A percentile compares a stretch with the other conserved stretches of the same genome.
Evolutionary conservation across 2,888 invertebrate species (phyloP).

Genomic region (Rapana venosa): DNA sequence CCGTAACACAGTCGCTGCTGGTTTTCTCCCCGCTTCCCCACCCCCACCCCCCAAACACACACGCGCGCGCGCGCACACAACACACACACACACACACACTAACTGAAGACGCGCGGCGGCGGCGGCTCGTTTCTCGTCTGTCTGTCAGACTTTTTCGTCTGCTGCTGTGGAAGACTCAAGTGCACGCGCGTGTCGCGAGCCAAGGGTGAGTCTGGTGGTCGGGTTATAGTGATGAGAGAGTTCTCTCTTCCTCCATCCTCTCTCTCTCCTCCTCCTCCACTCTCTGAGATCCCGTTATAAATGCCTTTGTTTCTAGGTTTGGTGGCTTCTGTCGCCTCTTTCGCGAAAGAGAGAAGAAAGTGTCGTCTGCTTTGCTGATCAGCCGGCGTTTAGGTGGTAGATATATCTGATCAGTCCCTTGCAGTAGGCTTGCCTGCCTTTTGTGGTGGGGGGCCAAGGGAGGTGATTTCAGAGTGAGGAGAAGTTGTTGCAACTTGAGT

Average conservation of each 20-base stretch:
- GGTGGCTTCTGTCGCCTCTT: neutral
- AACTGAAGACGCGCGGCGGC: neutral
- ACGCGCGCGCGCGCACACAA: neutral
- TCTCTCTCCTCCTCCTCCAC: neutral
- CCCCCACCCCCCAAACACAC: neutral
- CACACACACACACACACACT: neutral
- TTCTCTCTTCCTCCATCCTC: neutral
- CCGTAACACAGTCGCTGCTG: no score
- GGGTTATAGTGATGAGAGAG: neutral
- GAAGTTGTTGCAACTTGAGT: no score
- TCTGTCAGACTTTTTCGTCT: neutral
- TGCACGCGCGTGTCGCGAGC: neutral
- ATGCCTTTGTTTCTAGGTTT: constrained; percentile 19
- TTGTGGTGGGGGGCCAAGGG: no score
- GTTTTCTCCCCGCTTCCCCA: neutral
- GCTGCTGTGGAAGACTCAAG: neutral
- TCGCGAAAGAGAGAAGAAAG: neutral
- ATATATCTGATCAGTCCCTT: no score
- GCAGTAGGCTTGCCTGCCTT: no score
- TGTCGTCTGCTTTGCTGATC: neutral
- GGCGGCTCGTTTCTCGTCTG: no score
- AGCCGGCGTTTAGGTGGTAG: no score
- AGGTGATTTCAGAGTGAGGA: no score
- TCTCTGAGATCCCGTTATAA: constrained; percentile 14
- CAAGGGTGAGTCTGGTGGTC: neutral